Conservation (phyloP, 1,140 invertebrate species). For the Temnothorax nylanderi region DNA sequence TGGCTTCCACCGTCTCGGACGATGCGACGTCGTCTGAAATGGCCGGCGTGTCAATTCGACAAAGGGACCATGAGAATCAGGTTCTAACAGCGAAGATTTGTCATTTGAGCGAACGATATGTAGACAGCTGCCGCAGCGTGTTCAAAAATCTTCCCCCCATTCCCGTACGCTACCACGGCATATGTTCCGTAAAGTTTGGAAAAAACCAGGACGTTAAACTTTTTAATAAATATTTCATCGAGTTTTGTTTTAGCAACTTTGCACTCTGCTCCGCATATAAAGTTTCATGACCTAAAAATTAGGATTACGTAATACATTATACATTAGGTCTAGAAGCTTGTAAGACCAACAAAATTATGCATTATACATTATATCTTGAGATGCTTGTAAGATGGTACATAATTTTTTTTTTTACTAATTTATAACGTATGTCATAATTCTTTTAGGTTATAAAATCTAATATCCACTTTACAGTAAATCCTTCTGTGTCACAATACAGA, state of each 20-base stretch:
- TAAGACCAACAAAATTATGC: conserved; percentile 19
- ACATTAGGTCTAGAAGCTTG: conserved; percentile 22
- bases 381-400: neutral
- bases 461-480: neutral
- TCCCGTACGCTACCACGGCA: neutral
- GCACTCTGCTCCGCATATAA: conserved; percentile 21
- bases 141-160: neutral
- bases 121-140: neutral
- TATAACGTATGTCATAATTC: neutral
- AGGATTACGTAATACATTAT: conserved; percentile 30
- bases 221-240: conserved; percentile 43
- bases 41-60: neutral
- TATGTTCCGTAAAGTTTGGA: neutral
- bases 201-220: neutral
- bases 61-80: neutral
- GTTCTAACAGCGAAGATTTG: neutral
- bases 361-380: conserved; percentile 17
- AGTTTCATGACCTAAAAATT: conserved; percentile 26
- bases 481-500: neutral
- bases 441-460: neutral
- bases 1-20: conserved; percentile 25
- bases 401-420: conserved; percentile 20
- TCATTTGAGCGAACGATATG: neutral
- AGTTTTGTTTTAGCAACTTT: conserved; percentile 36
- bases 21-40: neutral